Evolutionary conservation across 2,888 invertebrate genomes (phyloP).

Genomic region (Oligia latruncula): DNA sequence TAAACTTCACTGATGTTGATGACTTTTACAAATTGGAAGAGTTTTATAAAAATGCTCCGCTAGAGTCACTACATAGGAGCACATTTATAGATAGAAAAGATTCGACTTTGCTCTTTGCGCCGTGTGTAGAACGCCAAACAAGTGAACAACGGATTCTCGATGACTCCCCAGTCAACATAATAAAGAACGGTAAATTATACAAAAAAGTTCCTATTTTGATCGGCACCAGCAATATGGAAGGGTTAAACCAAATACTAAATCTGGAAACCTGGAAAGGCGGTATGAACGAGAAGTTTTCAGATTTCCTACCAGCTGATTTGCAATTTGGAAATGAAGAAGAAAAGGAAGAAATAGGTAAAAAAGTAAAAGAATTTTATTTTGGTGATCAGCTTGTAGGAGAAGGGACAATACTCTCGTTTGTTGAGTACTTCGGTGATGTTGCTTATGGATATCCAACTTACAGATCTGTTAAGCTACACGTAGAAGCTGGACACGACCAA

Average conservation of each 20-base stretch:
- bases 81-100: slow-evolving; percentile 35
- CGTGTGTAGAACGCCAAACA: slow-evolving; percentile 47
- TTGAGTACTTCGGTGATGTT: slow-evolving; percentile 78
- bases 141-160: slow-evolving; percentile 20
- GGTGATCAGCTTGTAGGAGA: slow-evolving; percentile 66
- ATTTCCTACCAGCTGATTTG: slow-evolving; percentile 74
- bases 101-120: slow-evolving; percentile 42
- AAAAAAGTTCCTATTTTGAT: slow-evolving; percentile 51
- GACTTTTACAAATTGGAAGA: slow-evolving; percentile 51
- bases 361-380: slow-evolving; percentile 75
- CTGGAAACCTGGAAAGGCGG: slow-evolving; percentile 56
- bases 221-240: slow-evolving; percentile 55
- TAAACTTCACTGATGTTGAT: slow-evolving; percentile 70
- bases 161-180: slow-evolving; percentile 47
- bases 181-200: slow-evolving; percentile 42
- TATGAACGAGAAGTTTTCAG: slow-evolving; percentile 73
- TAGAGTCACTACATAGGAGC: slow-evolving; percentile 40
- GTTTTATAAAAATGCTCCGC: slow-evolving; percentile 70
- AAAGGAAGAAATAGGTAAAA: slow-evolving; percentile 63
- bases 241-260: slow-evolving; percentile 17
- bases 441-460: slow-evolving; percentile 70
- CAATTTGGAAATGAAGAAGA: slow-evolving; percentile 68
- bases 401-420: slow-evolving; percentile 57
- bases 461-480: slow-evolving; percentile 67
- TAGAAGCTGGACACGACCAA: slow-evolving; percentile 65